Base-by-base conservation (phyloP, 2,113 vertebrate species). In the Melanerpes aurifrons region DNA sequence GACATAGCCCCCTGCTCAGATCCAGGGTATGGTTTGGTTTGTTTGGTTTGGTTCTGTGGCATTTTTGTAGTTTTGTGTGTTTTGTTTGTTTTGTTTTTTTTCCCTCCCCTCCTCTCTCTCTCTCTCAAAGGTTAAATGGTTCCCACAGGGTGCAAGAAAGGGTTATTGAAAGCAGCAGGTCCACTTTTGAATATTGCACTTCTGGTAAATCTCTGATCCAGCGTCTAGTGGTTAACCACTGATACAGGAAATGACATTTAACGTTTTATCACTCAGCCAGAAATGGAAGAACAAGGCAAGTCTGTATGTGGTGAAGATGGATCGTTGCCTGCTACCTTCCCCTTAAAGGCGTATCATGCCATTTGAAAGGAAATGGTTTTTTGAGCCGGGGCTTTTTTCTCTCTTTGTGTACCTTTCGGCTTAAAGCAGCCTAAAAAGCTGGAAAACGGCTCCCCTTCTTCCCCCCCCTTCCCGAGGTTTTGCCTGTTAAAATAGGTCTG, bases 171-270 rank as follows among this genome's bases (percentile, higher is more conserved):
- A 97, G 94, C 95, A 96, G 93, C 90, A 94, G 92, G 94, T 92
- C 90, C 82, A 94, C 81, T 96, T 97, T 93, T 95, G 94, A 96
- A 95, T 97, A 97, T 96, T 96, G 92, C 95, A 95, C 96, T 98
- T 98, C 97, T 97, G 97, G 97, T 97, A 98, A 98, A 96, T 97
- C 97, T 97, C 95, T 97, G 97, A 97, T 97, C 97, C 97, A 95
- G 96, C 96, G 97, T 96, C 96, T 96, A 95, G 97, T 91, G 98
- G 98, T 97, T 97, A 97, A 97, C 98, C 97, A 97, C 97, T 95
- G 97, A 97, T 97, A 97, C 97, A 97, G 98, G 97, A 98, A 98
- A 97, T 98, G 97, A 97, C 98, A 98, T 98, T 97, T 97, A 96
- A 96, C 93, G 67, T 97, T 97, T 97, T 97, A 97, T 98, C 97